phyloP scores from a whole-genome alignment of 1,140 invertebrate species.

The Coptotermes formosanus region DNA sequence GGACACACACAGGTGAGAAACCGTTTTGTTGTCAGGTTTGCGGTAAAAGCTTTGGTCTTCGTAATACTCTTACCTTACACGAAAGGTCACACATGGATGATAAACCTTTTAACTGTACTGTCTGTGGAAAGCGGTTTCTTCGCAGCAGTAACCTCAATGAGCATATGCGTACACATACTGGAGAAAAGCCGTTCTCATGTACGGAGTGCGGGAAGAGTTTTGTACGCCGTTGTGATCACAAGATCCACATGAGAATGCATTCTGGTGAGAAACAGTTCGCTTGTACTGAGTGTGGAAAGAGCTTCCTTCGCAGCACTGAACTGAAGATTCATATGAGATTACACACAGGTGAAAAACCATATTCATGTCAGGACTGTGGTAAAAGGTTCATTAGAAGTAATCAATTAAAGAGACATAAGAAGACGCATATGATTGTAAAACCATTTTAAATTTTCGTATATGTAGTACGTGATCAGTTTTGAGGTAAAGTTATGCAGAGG shows the following conservation, averaged over 20 bases:
- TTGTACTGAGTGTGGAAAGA: constrained; percentile 65
- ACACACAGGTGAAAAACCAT: constrained; percentile 61
- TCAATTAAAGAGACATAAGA: neutral
- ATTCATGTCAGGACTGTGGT: constrained; percentile 59
- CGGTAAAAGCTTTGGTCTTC: neutral
- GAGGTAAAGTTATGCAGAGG: no score
- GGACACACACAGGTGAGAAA: constrained; percentile 20
- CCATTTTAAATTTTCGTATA: neutral
- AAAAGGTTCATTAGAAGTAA: constrained; percentile 49
- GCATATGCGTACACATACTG: constrained; percentile 53
- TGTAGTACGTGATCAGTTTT: no score
- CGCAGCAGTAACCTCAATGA: constrained; percentile 1
- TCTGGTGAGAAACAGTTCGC: constrained; percentile 45
- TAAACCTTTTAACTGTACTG: constrained; percentile 19
- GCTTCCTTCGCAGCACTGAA: constrained; percentile 53
- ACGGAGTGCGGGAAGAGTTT: constrained; percentile 53
- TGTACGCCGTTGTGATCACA: constrained; percentile 43
- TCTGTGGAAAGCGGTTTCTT: neutral
- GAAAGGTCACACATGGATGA: constrained; percentile 10
- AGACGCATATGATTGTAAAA: neutral
- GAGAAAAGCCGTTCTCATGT: constrained; percentile 57
- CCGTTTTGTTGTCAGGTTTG: constrained; percentile 12
- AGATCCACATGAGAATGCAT: constrained; percentile 52
- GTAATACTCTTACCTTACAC: neutral
- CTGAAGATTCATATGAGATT: constrained; percentile 61